Conservation (phyloP, 1,140 invertebrate genomes). For the Ganaspis sp. region DNA sequence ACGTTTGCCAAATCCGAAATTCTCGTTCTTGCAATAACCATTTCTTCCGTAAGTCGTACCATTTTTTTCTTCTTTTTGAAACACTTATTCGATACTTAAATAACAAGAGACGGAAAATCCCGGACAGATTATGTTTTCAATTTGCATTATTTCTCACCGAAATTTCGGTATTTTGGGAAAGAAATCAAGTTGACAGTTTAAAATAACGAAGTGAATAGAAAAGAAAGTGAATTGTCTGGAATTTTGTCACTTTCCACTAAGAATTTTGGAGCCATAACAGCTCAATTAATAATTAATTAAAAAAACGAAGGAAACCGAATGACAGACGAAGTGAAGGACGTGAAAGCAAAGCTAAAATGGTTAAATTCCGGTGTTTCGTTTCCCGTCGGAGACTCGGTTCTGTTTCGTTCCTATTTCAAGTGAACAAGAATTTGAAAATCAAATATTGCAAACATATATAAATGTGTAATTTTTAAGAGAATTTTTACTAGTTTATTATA, state of each 20-base stretch:
- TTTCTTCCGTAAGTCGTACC: slow-evolving; percentile 91
- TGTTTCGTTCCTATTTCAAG: too few species aligned
- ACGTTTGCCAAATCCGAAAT: slow-evolving; percentile 88
- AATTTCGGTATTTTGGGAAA: too few species aligned
- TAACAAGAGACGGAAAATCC: too few species aligned
- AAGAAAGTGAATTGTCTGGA: neutral
- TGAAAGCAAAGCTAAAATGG: neutral
- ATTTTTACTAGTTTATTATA: too few species aligned
- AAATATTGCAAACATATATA: too few species aligned
- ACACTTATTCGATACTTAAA: neutral
- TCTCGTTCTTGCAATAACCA: slow-evolving; percentile 92
- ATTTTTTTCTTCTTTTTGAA: slow-evolving; percentile 71
- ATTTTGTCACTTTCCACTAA: neutral
- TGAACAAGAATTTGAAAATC: too few species aligned
- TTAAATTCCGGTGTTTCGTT: neutral
- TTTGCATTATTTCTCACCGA: too few species aligned
- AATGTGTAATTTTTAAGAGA: too few species aligned
- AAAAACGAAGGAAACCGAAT: neutral
- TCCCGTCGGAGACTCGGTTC: neutral
- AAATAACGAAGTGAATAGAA: neutral
- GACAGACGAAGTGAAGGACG: neutral
- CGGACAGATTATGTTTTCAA: too few species aligned
- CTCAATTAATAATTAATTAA: neutral
- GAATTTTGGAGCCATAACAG: neutral
- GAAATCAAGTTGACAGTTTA: neutral